These are phyloP conservation scores for Theodoxus fluviatilis DNA, from an alignment of 2,888 invertebrate species.

Conservation along the genomic window DNA sequence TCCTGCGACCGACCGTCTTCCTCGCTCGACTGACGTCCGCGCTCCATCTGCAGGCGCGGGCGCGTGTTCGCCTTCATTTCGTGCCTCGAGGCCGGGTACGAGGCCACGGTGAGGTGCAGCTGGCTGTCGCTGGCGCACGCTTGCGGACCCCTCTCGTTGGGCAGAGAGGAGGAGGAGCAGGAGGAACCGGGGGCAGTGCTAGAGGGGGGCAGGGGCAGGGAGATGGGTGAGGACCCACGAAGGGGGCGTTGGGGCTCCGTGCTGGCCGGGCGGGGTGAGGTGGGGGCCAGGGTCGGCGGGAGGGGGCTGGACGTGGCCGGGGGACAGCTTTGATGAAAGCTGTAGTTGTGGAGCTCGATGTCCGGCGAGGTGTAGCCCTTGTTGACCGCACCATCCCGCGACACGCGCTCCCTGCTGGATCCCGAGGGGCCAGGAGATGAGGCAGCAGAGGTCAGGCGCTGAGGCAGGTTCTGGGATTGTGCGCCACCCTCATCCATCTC, in stretches of 20 bases:
- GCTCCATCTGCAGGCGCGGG: constrained; percentile 38
- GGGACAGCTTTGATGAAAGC: constrained; percentile 26
- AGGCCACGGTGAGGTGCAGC: constrained; percentile 23
- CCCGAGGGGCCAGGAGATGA: constrained; percentile 25
- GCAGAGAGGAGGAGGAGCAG: background rate
- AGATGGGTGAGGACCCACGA: background rate
- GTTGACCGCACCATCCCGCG: constrained; percentile 54
- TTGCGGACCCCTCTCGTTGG: constrained; percentile 20
- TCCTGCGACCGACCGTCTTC: constrained; percentile 35
- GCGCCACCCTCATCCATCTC: no score
- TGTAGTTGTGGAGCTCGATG: constrained; percentile 56
- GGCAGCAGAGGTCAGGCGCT: no score
- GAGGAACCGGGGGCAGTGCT: background rate
- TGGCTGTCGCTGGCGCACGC: constrained; percentile 27
- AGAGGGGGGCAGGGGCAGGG: constrained; percentile 13
- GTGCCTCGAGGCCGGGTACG: constrained; percentile 26
- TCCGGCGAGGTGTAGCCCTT: constrained; percentile 60
- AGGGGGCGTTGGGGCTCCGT: background rate
- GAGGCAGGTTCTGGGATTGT: no score
- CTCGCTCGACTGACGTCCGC: constrained; percentile 33
- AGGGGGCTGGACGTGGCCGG: constrained; percentile 3
- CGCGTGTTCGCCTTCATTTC: constrained; percentile 34
- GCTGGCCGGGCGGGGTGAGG: background rate
- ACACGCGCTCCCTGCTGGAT: no score
- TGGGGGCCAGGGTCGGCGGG: background rate